Conservation (phyloP, 1,140 invertebrate species). For the Delia radicum region DNA sequence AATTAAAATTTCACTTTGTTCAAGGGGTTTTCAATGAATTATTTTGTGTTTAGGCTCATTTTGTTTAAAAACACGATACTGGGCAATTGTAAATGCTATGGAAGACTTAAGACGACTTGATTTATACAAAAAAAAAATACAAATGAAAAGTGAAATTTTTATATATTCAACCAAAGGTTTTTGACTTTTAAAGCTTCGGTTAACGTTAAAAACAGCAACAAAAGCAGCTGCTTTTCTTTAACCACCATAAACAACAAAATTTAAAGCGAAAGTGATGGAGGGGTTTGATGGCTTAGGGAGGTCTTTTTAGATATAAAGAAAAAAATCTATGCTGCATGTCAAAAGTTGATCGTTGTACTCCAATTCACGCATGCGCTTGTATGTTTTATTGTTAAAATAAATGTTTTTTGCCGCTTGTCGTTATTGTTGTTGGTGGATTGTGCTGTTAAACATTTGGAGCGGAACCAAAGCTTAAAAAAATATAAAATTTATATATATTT, state of each 20-base stretch:
- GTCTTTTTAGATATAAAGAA: neutral
- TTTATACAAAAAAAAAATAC: too few relatives aligned
- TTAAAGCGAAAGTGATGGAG: constrained; percentile 8
- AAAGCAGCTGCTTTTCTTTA: neutral
- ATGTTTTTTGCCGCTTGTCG: neutral
- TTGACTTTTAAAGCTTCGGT: too few relatives aligned
- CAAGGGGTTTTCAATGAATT: neutral
- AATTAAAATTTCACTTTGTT: neutral
- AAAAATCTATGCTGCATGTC: neutral
- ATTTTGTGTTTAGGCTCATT: neutral
- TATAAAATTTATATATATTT: neutral
- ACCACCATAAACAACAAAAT: neutral
- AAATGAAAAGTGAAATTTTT: constrained; percentile 11
- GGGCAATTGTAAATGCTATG: neutral
- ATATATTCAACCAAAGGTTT: neutral
- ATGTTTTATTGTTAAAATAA: too few relatives aligned
- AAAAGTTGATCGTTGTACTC: neutral
- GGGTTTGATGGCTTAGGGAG: neutral
- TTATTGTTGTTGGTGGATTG: neutral
- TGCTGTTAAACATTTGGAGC: constrained; percentile 10
- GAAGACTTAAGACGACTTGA: too few relatives aligned
- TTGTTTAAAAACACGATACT: constrained; percentile 9
- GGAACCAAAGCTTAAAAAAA: neutral
- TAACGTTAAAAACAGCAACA: neutral
- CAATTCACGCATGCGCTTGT: constrained; percentile 18